phyloP scores from a whole-genome alignment of 2,797 vertebrate species.

The Smutsia gigantea region DNA sequence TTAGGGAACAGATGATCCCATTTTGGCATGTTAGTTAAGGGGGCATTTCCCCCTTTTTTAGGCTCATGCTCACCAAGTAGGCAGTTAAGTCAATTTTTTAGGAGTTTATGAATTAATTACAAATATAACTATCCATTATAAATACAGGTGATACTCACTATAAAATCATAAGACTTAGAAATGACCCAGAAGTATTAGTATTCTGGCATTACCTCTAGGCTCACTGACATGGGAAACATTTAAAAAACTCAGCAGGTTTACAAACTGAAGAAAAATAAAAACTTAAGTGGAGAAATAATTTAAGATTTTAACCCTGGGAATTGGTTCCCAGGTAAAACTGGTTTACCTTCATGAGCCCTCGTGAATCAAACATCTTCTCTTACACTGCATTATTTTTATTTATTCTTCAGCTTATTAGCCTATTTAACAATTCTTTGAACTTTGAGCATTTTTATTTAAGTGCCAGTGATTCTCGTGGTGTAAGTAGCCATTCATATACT shows the following conservation, averaged over 20 bases:
- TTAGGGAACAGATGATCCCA: too few relatives aligned
- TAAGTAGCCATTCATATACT: background rate
- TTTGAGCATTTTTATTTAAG: slow-evolving; percentile 18
- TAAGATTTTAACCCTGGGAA: background rate
- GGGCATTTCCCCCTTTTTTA: too few relatives aligned
- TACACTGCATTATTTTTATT: background rate
- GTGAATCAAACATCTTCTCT: background rate
- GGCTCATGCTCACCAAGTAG: too few relatives aligned
- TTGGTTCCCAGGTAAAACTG: slow-evolving; percentile 27
- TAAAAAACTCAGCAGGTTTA: slow-evolving; percentile 23
- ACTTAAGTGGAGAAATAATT: slow-evolving; percentile 21
- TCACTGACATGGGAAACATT: background rate
- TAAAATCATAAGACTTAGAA: slow-evolving; percentile 5
- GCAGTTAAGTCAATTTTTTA: too few relatives aligned
- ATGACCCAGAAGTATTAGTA: background rate
- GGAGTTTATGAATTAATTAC: background rate
- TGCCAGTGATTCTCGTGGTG: background rate
- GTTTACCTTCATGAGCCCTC: background rate
- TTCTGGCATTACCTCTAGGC: background rate
- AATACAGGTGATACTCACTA: background rate
- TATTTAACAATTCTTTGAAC: background rate
- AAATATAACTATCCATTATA: background rate
- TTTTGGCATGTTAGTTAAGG: too few relatives aligned
- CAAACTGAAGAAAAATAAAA: background rate
- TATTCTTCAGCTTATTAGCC: background rate